Conservation (phyloP, 2,113 vertebrate species). For the Notarius quadriscutis region DNA sequence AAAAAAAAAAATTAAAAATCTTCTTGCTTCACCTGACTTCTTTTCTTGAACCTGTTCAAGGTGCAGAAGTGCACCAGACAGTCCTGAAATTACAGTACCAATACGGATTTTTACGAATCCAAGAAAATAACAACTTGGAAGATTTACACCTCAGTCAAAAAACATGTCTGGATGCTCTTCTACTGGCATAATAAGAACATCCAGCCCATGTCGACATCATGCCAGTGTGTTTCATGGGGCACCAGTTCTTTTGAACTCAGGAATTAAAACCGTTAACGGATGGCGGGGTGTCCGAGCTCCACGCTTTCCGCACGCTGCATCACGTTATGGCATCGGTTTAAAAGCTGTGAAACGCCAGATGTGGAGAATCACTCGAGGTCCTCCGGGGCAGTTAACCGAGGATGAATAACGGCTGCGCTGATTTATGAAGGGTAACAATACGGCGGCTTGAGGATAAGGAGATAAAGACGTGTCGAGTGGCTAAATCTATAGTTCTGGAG, state of each 20-base stretch:
- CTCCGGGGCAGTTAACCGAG: slow-evolving; percentile 26
- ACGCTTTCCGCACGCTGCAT: neutral
- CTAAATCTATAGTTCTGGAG: neutral
- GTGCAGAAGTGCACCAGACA: neutral
- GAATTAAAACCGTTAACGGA: neutral
- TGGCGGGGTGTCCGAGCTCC: neutral
- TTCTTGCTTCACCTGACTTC: neutral
- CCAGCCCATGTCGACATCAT: neutral
- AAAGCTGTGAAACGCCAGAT: slow-evolving; percentile 41
- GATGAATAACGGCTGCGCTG: slow-evolving; percentile 46
- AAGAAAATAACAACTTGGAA: neutral
- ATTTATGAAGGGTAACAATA: slow-evolving; percentile 30
- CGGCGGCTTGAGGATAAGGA: neutral
- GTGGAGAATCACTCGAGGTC: neutral
- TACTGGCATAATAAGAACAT: slow-evolving; percentile 7
- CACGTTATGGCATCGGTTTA: neutral
- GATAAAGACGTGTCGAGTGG: slow-evolving; percentile 7
- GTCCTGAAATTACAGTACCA: neutral
- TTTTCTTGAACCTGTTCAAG: too few species aligned
- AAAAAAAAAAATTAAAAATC: neutral
- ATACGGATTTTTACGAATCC: neutral
- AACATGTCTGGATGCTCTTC: neutral
- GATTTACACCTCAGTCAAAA: neutral
- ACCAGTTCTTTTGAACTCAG: neutral
- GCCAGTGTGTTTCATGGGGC: neutral